Percentiles rank a stretch among this genome's conserved stretches.
phyloP scores from a whole-genome alignment of 2,888 invertebrate genomes.

The Lasioglossum lativentre region DNA sequence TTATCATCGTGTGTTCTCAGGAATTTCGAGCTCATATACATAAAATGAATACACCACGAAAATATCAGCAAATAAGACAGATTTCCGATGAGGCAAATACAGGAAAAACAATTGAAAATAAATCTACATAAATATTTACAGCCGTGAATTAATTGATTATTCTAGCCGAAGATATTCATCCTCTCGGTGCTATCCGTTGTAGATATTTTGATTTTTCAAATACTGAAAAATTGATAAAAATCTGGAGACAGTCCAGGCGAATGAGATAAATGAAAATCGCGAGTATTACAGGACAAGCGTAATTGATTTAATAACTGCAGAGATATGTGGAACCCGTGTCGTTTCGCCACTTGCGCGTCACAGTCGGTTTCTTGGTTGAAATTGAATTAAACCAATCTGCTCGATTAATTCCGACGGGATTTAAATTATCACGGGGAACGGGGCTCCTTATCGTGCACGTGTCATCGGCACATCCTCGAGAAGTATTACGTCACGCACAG shows the following conservation, averaged over 20 bases:
- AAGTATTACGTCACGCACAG: constrained; percentile 53
- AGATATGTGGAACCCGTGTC: background rate
- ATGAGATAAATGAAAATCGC: background rate
- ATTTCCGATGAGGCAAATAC: background rate
- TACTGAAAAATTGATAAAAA: too few species aligned
- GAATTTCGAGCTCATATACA: background rate
- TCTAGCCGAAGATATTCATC: too few species aligned
- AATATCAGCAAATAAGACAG: background rate
- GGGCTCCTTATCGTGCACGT: constrained; percentile 28
- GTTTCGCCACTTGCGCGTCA: background rate
- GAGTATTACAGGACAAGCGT: background rate
- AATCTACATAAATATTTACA: background rate
- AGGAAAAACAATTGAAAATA: background rate
- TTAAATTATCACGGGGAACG: background rate
- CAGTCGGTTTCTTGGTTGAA: background rate
- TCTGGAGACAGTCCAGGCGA: too few species aligned
- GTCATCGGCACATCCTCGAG: constrained; percentile 20
- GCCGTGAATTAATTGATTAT: too few species aligned
- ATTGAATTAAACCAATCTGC: constrained; percentile 1
- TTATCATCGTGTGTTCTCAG: background rate
- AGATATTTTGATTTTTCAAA: too few species aligned
- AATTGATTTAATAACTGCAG: background rate
- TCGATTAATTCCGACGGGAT: background rate
- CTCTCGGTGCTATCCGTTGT: too few species aligned
- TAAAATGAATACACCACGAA: background rate